Base-by-base conservation (phyloP, 2,797 vertebrate genomes). In the Microctenopoma lineatum region DNA sequence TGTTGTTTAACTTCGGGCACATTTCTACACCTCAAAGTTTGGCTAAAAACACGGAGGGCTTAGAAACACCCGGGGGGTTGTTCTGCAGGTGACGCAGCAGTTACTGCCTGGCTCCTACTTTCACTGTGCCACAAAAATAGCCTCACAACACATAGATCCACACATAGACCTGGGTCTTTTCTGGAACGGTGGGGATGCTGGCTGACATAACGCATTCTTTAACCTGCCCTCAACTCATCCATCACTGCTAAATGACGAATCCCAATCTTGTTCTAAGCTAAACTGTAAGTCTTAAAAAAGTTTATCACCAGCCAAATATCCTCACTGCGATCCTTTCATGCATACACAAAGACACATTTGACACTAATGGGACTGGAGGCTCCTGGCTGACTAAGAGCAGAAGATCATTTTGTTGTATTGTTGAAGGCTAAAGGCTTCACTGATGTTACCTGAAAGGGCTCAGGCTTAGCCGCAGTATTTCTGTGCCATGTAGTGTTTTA, bases 21-120 rank as follows among this genome's bases (percentile, higher is more conserved):
- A 57, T 57, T 56, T 57, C 25, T 57, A 42, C 55, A 57, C 55
- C 55, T 57, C 55, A 57, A 57, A 42, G 39, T 42, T 27, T n/a
- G 55, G 15, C 36, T 56, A 13, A 41, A 25, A 41, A 56, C 7
- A 41, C 15, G 4, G 25, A 62, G 21, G 11, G 32, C 15, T 44
- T 16, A 41, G 42, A 62, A 55, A 55, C 44, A 32, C n/a, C n/a
- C 18, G 12, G 34, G 7, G 46, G 36, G 41, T 62, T 48, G 52
- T 53, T 38, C 15, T 27, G 39, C 47, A 10, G 12, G 36, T 63
- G 36, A 63, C 1, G 14, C 34, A 62, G 21, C 34, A 34, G 21
- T 44, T 34, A 38, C 41, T 34, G 52, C 44, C 21, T 44, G 32
- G 52, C 6, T 26, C 8, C 25, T 42, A 14, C 42, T 18, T 32